Evolutionary conservation across 1,140 invertebrate genomes (phyloP).

Genomic region (Drosophila murphyi): DNA sequence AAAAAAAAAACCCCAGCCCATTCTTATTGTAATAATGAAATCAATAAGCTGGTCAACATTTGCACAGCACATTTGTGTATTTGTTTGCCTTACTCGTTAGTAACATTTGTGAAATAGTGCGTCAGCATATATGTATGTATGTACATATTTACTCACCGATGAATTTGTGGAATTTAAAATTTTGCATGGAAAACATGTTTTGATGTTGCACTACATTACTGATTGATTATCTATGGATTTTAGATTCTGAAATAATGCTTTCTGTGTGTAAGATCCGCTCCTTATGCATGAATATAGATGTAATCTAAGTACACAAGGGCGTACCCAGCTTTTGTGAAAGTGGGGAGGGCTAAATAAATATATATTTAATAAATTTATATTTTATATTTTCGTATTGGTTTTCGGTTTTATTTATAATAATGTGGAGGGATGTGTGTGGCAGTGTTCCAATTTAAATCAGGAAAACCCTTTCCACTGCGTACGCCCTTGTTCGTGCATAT

Average conservation of each 20-base stretch:
- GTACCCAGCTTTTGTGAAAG: no score
- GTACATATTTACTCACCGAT: slow-evolving; percentile 26
- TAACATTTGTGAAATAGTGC: slow-evolving; percentile 39
- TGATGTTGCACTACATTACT: slow-evolving; percentile 3
- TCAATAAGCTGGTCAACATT: slow-evolving; percentile 31
- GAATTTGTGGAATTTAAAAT: slow-evolving; percentile 17
- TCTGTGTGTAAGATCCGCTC: slow-evolving; percentile 34
- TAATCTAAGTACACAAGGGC: neutral
- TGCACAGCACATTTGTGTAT: slow-evolving; percentile 5
- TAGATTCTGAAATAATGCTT: slow-evolving; percentile 17
- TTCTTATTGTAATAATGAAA: slow-evolving; percentile 49
- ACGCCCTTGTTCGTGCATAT: neutral
- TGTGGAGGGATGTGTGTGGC: no score
- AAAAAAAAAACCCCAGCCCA: slow-evolving; percentile 27
- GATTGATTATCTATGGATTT: slow-evolving; percentile 25
- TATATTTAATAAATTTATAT: no score
- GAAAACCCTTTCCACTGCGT: no score
- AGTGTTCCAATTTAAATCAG: no score
- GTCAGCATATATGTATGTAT: slow-evolving; percentile 22
- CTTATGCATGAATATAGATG: slow-evolving; percentile 31
- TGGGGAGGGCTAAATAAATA: no score
- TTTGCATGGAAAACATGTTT: slow-evolving; percentile 25
- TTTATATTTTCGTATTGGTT: no score
- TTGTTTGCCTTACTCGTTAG: slow-evolving; percentile 48
- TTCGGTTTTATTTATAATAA: no score